Evolutionary conservation across 2,888 invertebrate species (phyloP).

Genomic region (Ichneumoninae sp.): DNA sequence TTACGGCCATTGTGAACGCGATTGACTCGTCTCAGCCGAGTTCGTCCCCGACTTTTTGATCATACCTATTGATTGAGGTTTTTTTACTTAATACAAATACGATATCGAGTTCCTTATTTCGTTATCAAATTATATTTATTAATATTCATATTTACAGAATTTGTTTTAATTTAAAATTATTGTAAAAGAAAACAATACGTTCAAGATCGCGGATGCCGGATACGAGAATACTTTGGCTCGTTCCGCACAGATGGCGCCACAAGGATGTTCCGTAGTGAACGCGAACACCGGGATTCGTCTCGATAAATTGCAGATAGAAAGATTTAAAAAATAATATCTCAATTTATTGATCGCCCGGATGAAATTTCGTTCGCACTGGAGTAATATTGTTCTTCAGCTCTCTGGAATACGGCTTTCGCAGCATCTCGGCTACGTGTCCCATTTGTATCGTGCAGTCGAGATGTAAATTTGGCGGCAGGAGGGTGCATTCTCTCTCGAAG

Average conservation of each 20-base stretch:
- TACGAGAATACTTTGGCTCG: background rate
- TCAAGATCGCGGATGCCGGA: background rate
- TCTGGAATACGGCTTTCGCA: constrained; percentile 88
- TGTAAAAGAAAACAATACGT: background rate
- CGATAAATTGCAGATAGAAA: background rate
- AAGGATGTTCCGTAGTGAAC: background rate
- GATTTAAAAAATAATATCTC: background rate
- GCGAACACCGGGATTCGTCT: background rate
- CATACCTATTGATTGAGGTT: background rate
- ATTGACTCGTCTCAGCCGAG: background rate
- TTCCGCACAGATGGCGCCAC: background rate
- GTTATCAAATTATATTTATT: constrained; percentile 6
- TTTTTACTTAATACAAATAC: background rate
- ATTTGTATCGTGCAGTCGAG: constrained; percentile 95
- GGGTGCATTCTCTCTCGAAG: constrained; percentile 94
- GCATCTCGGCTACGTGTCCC: constrained; percentile 93
- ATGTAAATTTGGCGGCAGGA: constrained; percentile 91
- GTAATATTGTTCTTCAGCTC: constrained; percentile 85
- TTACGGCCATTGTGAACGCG: constrained; percentile 45
- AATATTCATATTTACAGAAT: constrained; percentile 6
- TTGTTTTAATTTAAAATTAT: background rate
- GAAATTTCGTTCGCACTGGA: constrained; percentile 85
- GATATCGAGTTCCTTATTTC: background rate
- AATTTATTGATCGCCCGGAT: constrained; percentile 74
- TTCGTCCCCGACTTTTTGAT: background rate